A percentile compares a stretch with the other conserved stretches of the same genome.
phyloP scores from a whole-genome alignment of 2,113 vertebrate species.

The Lepus europaeus region DNA sequence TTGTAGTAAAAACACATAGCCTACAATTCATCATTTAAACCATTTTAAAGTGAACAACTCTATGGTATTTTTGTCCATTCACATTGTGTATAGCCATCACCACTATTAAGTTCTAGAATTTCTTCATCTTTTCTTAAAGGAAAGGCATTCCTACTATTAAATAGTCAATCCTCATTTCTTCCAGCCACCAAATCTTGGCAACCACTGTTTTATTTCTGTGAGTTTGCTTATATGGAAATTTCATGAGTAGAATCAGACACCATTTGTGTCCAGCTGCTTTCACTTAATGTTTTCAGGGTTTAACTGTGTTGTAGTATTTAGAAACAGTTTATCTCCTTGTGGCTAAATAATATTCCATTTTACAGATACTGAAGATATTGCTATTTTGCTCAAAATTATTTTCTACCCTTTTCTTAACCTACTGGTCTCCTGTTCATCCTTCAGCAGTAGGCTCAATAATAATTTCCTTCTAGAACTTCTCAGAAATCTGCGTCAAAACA shows the following conservation, averaged over 20 bases:
- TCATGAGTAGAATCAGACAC: not conserved
- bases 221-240: not conserved
- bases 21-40: not conserved
- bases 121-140: not conserved
- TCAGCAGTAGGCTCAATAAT: not conserved
- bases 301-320: not conserved
- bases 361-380: not conserved
- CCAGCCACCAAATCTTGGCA: not conserved
- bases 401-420: not conserved
- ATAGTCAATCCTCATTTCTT: not conserved
- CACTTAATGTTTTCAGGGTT: constrained; percentile 11
- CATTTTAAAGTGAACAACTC: not conserved
- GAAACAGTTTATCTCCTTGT: not conserved
- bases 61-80: not conserved
- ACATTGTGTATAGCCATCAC: not conserved
- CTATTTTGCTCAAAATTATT: not conserved
- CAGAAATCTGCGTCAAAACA: not conserved
- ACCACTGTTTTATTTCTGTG: not conserved
- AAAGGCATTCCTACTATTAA: not conserved
- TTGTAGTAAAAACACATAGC: not conserved
- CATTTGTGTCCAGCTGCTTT: constrained; percentile 10
- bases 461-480: not conserved
- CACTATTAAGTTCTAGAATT: not conserved
- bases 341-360: not conserved
- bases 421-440: not conserved